A percentile compares a stretch with the other conserved stretches of the same genome.
phyloP scores from a whole-genome alignment of 2,888 invertebrate species.

The Hirtodrosophila histrioides region DNA sequence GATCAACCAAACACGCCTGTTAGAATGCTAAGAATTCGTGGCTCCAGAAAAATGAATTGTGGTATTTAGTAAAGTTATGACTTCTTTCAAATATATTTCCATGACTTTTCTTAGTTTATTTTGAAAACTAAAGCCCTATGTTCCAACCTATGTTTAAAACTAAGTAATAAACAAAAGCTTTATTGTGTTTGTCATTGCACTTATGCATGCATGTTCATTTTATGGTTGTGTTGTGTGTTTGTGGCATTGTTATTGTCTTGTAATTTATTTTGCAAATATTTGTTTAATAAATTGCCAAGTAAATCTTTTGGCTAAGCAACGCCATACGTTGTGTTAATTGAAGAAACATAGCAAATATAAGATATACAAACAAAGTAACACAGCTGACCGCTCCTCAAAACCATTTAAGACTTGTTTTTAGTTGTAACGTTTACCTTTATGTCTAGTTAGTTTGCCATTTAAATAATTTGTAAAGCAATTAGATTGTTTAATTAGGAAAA shows the following conservation, averaged over 20 bases:
- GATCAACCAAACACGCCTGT: too few relatives aligned
- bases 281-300: constrained; percentile 39
- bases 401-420: background rate
- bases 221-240: constrained; percentile 10
- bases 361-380: background rate
- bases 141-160: too few relatives aligned
- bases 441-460: constrained; percentile 2
- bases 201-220: constrained; percentile 20
- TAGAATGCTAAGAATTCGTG: too few relatives aligned
- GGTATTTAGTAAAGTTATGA: too few relatives aligned
- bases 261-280: constrained; percentile 37
- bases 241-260: constrained; percentile 17
- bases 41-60: too few relatives aligned
- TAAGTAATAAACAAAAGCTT: too few relatives aligned
- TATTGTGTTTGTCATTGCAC: too few relatives aligned
- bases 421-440: constrained; percentile 12
- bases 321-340: constrained; percentile 24
- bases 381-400: background rate
- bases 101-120: too few relatives aligned
- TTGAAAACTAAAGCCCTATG: too few relatives aligned
- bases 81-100: too few relatives aligned
- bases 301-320: constrained; percentile 20
- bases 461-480: background rate
- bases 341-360: constrained; percentile 7
- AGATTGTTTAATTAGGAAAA: background rate